These are phyloP conservation scores for Sebastes nivosus DNA, from an alignment of 2,797 vertebrate genomes.

Conservation along the genomic window DNA sequence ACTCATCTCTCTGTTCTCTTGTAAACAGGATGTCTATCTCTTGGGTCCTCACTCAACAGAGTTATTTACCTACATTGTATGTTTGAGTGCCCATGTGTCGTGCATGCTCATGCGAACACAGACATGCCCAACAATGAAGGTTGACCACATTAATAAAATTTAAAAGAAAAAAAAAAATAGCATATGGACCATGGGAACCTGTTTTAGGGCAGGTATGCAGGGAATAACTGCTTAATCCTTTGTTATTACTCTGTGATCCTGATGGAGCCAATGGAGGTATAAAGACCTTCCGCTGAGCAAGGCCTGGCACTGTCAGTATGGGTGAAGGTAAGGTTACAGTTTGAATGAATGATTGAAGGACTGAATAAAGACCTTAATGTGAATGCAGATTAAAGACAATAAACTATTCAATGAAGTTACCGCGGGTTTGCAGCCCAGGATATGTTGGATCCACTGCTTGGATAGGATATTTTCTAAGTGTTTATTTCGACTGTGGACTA, in stretches of 20 bases:
- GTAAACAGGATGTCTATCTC: slow-evolving; percentile 50
- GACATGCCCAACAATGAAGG: slow-evolving; percentile 7
- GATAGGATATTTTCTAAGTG: slow-evolving; percentile 20
- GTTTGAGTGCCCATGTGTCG: not conserved
- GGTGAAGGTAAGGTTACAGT: not conserved
- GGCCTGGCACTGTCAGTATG: not conserved
- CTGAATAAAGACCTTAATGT: not conserved
- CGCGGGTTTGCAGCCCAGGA: not conserved
- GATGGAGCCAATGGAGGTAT: not conserved
- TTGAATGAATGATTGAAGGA: slow-evolving; percentile 2
- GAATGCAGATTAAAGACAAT: not conserved
- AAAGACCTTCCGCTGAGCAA: not conserved
- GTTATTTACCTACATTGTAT: slow-evolving; percentile 10
- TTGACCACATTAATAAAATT: not conserved
- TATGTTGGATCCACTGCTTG: not conserved
- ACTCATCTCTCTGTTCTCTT: slow-evolving; percentile 16
- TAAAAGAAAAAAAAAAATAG: not conserved
- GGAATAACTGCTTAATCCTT: slow-evolving; percentile 35
- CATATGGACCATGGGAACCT: slow-evolving; percentile 3
- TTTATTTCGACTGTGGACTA: slow-evolving; percentile 46
- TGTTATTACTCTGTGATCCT: slow-evolving; percentile 47
- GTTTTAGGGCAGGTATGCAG: slow-evolving; percentile 26
- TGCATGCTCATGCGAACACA: not conserved
- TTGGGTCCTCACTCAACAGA: not conserved
- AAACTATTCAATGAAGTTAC: not conserved